A percentile compares a stretch with the other conserved stretches of the same genome.
phyloP scores from a whole-genome alignment of 2,797 vertebrate species.

The Schizothorax lantsangensis region DNA sequence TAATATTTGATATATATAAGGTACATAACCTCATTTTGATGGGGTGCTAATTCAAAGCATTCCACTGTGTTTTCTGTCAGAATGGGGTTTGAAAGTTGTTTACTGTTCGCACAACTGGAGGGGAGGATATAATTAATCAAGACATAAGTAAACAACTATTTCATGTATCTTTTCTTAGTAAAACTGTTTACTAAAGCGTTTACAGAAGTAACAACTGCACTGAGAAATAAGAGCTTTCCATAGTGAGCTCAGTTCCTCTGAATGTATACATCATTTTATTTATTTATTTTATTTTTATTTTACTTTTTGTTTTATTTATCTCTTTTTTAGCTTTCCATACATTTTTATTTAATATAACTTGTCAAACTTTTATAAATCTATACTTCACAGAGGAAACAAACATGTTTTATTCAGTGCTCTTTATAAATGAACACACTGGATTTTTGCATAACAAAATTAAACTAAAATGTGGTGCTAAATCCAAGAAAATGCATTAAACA shows the following conservation, averaged over 20 bases:
- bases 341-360: not conserved
- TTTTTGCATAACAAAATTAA: not conserved
- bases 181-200: constrained; percentile 26
- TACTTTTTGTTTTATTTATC: not conserved
- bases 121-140: not conserved
- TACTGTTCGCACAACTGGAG: not conserved
- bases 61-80: constrained; percentile 58
- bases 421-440: not conserved
- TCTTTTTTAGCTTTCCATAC: not conserved
- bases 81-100: constrained; percentile 50
- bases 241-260: not conserved
- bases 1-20: not conserved
- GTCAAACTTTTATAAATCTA: not conserved
- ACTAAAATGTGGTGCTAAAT: not conserved
- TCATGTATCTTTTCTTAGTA: constrained; percentile 13
- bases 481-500: not conserved
- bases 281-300: not conserved
- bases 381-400: not conserved
- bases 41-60: constrained; percentile 61
- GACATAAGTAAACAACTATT: not conserved
- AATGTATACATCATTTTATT: constrained; percentile 10
- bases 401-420: constrained; percentile 18
- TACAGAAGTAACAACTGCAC: constrained; percentile 17
- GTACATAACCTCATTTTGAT: constrained; percentile 63
- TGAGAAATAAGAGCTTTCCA: not conserved